These are phyloP conservation scores for Falco biarmicus DNA, from an alignment of 2,797 vertebrate species.

Conservation along the genomic window DNA sequence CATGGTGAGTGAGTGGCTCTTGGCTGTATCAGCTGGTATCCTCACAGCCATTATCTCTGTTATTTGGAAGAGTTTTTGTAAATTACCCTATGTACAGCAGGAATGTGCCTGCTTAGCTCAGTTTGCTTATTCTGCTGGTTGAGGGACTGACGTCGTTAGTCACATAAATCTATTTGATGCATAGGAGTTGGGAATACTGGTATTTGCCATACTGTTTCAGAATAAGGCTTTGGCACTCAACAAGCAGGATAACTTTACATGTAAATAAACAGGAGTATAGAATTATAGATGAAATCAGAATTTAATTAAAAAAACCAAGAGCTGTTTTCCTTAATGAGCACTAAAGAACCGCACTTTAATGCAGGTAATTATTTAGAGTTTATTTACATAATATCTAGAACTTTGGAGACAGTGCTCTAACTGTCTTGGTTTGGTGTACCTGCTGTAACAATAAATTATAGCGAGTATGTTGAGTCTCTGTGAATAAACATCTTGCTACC, in stretches of 20 bases:
- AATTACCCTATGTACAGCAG: neutral
- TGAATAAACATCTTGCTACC: neutral
- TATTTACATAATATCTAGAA: constrained; percentile 49
- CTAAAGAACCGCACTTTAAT: constrained; percentile 2
- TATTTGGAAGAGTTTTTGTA: neutral
- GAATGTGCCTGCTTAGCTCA: neutral
- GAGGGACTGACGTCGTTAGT: neutral
- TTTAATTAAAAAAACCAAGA: constrained; percentile 33
- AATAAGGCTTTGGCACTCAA: neutral
- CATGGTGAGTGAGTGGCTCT: neutral
- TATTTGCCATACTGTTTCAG: constrained; percentile 22
- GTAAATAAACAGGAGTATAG: constrained; percentile 37
- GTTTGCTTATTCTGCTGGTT: neutral
- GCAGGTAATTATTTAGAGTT: constrained; percentile 46
- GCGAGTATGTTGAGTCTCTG: neutral
- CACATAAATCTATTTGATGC: neutral
- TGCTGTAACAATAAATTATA: constrained; percentile 40
- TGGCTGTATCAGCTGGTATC: neutral
- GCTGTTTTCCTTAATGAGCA: constrained; percentile 32
- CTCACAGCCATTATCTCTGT: neutral
- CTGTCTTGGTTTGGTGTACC: constrained; percentile 5
- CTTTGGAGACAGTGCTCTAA: constrained; percentile 29
- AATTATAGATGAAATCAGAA: constrained; percentile 53
- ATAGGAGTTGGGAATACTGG: neutral
- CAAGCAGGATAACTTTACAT: neutral